phyloP scores from a whole-genome alignment of 2,888 invertebrate genomes.

The Pheosia gnoma region DNA sequence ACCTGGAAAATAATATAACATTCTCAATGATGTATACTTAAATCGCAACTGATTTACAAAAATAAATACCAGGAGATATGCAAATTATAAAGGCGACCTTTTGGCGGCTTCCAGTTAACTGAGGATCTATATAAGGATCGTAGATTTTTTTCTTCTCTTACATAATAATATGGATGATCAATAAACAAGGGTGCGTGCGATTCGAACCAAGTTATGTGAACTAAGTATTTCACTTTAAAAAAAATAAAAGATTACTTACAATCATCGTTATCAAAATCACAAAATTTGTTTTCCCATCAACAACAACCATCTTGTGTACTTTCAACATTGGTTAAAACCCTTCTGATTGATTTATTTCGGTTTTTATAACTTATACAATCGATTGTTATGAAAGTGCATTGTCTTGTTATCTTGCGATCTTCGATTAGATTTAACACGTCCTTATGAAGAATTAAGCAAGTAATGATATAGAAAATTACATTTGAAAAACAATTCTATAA shows the following conservation, averaged over 20 bases:
- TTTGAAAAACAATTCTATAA: too few species aligned
- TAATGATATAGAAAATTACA: too few species aligned
- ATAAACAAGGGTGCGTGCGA: too few species aligned
- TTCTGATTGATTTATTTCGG: conserved; percentile 22
- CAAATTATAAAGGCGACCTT: too few species aligned
- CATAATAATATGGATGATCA: too few species aligned
- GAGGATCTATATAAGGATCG: too few species aligned
- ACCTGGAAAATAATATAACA: conserved; percentile 37
- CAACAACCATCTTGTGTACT: conserved; percentile 16
- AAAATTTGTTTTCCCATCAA: background rate
- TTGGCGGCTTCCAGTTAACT: too few species aligned
- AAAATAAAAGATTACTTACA: conserved; percentile 19
- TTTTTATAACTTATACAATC: conserved; percentile 28
- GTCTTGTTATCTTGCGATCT: conserved; percentile 30
- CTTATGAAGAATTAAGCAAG: too few species aligned
- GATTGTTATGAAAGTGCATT: conserved; percentile 45
- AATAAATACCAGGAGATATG: background rate
- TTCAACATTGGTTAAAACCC: conserved; percentile 39
- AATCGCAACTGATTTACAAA: background rate
- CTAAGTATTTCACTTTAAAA: background rate
- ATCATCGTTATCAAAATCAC: conserved; percentile 15
- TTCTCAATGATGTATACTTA: background rate
- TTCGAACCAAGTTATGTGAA: too few species aligned
- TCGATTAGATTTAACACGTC: conserved; percentile 35
- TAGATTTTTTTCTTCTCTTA: too few species aligned